phyloP scores from a whole-genome alignment of 2,797 vertebrate species.

The Gila robusta region DNA sequence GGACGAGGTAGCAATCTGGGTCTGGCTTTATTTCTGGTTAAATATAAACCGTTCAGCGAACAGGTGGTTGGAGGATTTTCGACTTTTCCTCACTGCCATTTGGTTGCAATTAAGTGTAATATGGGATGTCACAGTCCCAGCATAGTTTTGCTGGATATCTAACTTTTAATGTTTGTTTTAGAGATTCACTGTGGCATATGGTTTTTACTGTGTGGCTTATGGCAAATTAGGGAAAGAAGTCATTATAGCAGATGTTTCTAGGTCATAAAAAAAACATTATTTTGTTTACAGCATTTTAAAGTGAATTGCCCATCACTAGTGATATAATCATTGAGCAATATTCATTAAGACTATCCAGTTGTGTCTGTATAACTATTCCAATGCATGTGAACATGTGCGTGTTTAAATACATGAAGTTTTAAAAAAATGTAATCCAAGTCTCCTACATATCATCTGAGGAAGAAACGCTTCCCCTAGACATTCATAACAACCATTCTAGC shows the following conservation, averaged over 20 bases:
- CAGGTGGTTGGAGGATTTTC: conserved; percentile 78
- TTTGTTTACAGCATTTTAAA: conserved; percentile 28
- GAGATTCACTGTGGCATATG: conserved; percentile 79
- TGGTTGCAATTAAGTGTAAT: conserved; percentile 83
- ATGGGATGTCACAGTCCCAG: conserved; percentile 76
- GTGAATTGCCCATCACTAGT: background rate
- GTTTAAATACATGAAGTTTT: background rate
- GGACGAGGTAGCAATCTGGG: conserved; percentile 53
- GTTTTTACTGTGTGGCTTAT: conserved; percentile 74
- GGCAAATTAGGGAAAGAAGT: conserved; percentile 73
- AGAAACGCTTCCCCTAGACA: background rate
- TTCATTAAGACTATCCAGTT: background rate
- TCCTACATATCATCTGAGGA: background rate
- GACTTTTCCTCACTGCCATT: conserved; percentile 65
- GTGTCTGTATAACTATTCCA: background rate
- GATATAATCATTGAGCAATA: background rate
- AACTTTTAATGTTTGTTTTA: conserved; percentile 79
- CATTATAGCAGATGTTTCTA: conserved; percentile 41
- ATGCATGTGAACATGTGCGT: background rate
- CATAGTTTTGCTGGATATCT: conserved; percentile 71
- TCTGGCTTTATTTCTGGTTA: conserved; percentile 69
- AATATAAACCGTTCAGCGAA: conserved; percentile 74
- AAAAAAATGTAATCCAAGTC: background rate
- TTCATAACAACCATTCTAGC: background rate
- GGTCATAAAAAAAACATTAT: background rate